These are phyloP conservation scores for Oryzias woworae DNA, from an alignment of 2,113 vertebrate genomes.

Conservation along the genomic window DNA sequence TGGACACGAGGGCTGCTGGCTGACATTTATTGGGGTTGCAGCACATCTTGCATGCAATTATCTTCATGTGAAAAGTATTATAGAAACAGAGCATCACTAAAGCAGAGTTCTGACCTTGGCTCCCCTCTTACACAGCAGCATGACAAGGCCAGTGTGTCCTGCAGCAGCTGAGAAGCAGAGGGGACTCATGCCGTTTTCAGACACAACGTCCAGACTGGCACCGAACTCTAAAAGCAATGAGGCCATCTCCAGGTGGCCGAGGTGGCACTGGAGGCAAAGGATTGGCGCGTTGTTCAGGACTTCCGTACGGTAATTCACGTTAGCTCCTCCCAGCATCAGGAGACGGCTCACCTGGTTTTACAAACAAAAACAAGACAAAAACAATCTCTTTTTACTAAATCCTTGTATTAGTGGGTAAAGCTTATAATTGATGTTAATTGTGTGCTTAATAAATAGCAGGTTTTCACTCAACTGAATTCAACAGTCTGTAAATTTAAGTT, in stretches of 20 bases:
- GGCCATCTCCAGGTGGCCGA: slow-evolving; percentile 93
- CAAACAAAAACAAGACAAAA: not conserved
- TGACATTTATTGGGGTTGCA: not conserved
- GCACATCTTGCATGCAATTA: not conserved
- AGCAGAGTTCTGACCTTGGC: slow-evolving; percentile 81
- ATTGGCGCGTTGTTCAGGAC: slow-evolving; percentile 94
- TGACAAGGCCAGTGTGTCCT: slow-evolving; percentile 86
- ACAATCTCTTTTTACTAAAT: not conserved
- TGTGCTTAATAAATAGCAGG: no score
- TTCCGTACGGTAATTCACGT: slow-evolving; percentile 95
- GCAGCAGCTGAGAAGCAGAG: slow-evolving; percentile 90
- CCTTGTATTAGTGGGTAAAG: no score
- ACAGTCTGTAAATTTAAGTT: no score
- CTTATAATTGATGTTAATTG: no score
- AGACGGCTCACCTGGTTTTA: slow-evolving; percentile 90
- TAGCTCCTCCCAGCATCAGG: slow-evolving; percentile 92
- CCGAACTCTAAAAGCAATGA: slow-evolving; percentile 89
- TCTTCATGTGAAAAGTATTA: not conserved
- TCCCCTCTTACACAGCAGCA: slow-evolving; percentile 86
- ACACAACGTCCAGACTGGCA: slow-evolving; percentile 84
- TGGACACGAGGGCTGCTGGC: not conserved
- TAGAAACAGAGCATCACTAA: not conserved
- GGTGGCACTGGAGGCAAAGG: slow-evolving; percentile 91
- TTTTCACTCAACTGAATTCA: no score
- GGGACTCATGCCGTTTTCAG: slow-evolving; percentile 89